Conservation (phyloP, 2,888 invertebrate species). For the Drosophila robusta region DNA sequence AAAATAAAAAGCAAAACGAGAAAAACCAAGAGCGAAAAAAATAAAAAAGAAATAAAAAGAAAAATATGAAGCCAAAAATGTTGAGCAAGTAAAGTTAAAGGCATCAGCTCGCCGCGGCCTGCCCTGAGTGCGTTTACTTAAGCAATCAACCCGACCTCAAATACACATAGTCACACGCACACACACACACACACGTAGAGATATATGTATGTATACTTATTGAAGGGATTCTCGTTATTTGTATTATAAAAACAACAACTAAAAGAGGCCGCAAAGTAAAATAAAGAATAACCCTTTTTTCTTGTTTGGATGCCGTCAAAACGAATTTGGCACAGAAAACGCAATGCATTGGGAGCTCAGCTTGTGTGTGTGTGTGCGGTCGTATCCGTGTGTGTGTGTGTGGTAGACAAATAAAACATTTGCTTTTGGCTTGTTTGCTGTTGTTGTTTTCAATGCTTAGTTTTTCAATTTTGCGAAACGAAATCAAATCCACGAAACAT, state of each 20-base stretch:
- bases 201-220: constrained; percentile 44
- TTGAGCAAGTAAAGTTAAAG: constrained; percentile 69
- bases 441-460: constrained; percentile 72
- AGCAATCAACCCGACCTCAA: constrained; percentile 80
- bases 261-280: constrained; percentile 78
- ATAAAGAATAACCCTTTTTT: constrained; percentile 56
- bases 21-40: constrained; percentile 33
- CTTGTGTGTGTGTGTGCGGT: constrained; percentile 25
- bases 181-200: constrained; percentile 29
- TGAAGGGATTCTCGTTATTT: constrained; percentile 68
- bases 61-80: constrained; percentile 61
- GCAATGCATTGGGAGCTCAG: constrained; percentile 65
- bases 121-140: constrained; percentile 78
- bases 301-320: constrained; percentile 62
- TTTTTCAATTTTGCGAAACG: constrained; percentile 74
- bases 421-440: constrained; percentile 67
- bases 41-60: constrained; percentile 25
- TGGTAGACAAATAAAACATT: constrained; percentile 74
- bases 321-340: constrained; percentile 74
- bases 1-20: constrained; percentile 37
- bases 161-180: constrained; percentile 49
- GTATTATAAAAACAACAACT: constrained; percentile 77
- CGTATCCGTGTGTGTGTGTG: constrained; percentile 47
- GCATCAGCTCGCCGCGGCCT: constrained; percentile 65
- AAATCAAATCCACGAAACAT: constrained; percentile 75